Evolutionary conservation across 1,140 invertebrate genomes (phyloP), one percentile per base, ranked within the genome.

Genomic region (Myzus persicae): DNA sequence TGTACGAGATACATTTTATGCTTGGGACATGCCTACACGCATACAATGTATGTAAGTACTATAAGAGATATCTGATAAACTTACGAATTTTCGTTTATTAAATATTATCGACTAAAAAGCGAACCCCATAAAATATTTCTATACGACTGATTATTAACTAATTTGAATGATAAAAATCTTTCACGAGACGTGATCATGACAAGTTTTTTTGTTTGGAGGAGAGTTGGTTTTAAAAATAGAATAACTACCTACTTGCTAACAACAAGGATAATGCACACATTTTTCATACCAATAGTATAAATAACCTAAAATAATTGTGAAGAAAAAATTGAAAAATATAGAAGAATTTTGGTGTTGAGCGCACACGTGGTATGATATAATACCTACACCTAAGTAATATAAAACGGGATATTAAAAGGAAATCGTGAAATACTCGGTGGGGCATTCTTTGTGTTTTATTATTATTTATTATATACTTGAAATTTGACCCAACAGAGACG

Each of bases 331-430:
- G 36, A 82, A 40, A 38, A 46, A 20, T 88, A 36, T 88, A n/a
- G 26, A 88, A n/a, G n/a, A 36, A 51, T 88, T 46, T 88, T 48
- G 46, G 46, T 51, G n/a, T 48, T n/a, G 20, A 48, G 44, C n/a
- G 5, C 44, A 48, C 87, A 88, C 87, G 46, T 88, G 87, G 31
- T 88, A 88, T 24, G 46, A 48, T 88, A 88, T 76, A 76, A 76
- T 87, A 36, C 48, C 9, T 51, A 48, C 59, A 51, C n/a, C 44
- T 18, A 51, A 89, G 48, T 54, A 89, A 89, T 89, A 89, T 89
- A 89, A 89, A 89, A 89, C 48, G 48, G 88, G 88, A 89, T 89
- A 89, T 89, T 89, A 89, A 89, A 89, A 54, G 46, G 51, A 89
- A 89, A 89, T 89, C 88, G 38, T 54, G 36, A 54, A 89, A 89